Conservation (phyloP, 1,140 invertebrate species). For the Teleogryllus occipitalis region DNA sequence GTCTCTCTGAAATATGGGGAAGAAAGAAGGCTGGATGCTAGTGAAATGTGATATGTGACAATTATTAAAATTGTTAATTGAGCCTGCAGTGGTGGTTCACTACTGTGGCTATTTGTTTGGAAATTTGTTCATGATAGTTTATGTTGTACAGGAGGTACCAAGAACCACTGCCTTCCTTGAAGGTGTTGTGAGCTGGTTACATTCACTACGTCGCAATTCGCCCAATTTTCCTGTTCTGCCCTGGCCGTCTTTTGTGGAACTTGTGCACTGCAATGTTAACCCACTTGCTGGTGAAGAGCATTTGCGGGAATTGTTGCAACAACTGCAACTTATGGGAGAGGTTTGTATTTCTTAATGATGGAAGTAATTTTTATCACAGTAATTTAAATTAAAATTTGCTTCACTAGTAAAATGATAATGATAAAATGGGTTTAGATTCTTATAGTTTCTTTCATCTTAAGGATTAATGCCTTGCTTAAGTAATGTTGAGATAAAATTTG, state of each 20-base stretch:
- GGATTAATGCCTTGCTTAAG: too few species aligned
- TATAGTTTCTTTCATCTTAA: not conserved
- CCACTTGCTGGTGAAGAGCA: conserved; percentile 60
- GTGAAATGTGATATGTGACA: too few species aligned
- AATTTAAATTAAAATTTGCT: not conserved
- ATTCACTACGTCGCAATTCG: conserved; percentile 38
- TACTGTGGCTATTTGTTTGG: too few species aligned
- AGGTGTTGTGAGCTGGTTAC: conserved; percentile 45
- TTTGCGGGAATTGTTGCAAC: conserved; percentile 54
- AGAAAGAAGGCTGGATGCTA: too few species aligned
- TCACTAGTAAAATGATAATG: not conserved
- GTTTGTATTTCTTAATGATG: conserved; percentile 33
- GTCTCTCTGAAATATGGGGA: too few species aligned
- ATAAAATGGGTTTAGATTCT: not conserved
- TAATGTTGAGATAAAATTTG: too few species aligned
- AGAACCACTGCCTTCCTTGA: conserved; percentile 56
- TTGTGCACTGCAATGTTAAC: conserved; percentile 55
- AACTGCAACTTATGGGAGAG: conserved; percentile 61
- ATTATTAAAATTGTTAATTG: too few species aligned
- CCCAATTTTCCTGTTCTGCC: conserved; percentile 55
- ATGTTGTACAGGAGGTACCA: conserved; percentile 42
- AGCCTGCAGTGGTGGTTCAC: too few species aligned
- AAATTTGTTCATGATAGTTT: not conserved
- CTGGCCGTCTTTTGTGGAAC: conserved; percentile 54
- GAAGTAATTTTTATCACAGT: not conserved